Evolutionary conservation across 1,140 invertebrate species (phyloP).

Genomic region (Drosophila erecta): DNA sequence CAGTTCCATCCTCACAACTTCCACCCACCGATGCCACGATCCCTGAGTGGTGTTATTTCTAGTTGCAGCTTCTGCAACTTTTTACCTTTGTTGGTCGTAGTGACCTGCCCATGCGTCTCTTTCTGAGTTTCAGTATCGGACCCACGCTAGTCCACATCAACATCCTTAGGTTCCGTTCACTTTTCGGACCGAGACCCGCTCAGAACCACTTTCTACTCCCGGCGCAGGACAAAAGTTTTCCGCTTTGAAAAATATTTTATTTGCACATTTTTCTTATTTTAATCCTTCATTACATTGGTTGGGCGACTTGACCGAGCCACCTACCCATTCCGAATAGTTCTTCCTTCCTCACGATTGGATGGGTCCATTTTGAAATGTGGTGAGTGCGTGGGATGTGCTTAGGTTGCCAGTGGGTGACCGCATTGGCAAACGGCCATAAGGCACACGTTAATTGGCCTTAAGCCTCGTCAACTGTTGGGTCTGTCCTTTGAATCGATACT

Average conservation of each 20-base stretch:
- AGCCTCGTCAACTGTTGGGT: too few relatives aligned
- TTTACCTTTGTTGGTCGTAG: slow-evolving; percentile 40
- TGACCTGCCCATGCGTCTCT: slow-evolving; percentile 9
- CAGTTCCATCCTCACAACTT: background rate
- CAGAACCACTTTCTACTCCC: background rate
- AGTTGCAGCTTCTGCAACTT: slow-evolving; percentile 16
- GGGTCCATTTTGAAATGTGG: background rate
- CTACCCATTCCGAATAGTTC: too few relatives aligned
- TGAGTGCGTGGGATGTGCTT: too few relatives aligned
- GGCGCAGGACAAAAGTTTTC: slow-evolving; percentile 52
- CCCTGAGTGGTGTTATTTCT: slow-evolving; percentile 20
- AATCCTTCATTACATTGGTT: slow-evolving; percentile 79
- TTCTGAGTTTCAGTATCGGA: background rate
- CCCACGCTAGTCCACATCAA: slow-evolving; percentile 48
- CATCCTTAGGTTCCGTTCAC: slow-evolving; percentile 67
- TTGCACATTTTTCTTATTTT: slow-evolving; percentile 84
- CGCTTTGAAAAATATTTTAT: slow-evolving; percentile 78
- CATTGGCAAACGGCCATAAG: too few relatives aligned
- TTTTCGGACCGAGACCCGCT: slow-evolving; percentile 61
- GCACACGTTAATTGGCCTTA: too few relatives aligned
- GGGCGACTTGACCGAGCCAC: slow-evolving; percentile 22
- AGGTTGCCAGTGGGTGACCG: too few relatives aligned
- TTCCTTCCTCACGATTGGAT: too few relatives aligned
- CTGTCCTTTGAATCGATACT: too few relatives aligned
- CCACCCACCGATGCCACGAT: slow-evolving; percentile 23